phyloP scores from a whole-genome alignment of 2,888 invertebrate species.

The Carpatolechia fugitivella region DNA sequence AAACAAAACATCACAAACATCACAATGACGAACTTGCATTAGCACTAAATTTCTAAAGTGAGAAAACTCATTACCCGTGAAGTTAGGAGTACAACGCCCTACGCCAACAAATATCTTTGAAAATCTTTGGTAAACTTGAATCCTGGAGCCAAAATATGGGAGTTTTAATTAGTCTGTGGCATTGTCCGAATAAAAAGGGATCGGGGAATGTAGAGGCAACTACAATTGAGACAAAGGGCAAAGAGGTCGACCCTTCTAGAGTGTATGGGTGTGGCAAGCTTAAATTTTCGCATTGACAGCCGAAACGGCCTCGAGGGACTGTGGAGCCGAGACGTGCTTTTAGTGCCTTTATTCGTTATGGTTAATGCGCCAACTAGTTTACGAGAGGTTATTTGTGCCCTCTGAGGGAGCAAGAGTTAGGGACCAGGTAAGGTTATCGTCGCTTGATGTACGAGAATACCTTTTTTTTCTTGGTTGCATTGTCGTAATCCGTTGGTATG shows the following conservation, averaged over 20 bases:
- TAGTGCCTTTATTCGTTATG: conserved; percentile 78
- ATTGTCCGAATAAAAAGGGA: conserved; percentile 38
- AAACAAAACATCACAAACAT: too few species aligned
- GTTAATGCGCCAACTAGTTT: conserved; percentile 76
- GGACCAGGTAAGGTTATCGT: conserved; percentile 20
- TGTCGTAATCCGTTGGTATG: conserved; percentile 21
- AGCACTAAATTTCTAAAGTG: neutral
- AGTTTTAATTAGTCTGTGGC: conserved; percentile 20
- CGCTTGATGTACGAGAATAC: neutral
- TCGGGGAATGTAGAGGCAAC: conserved; percentile 43
- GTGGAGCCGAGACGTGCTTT: conserved; percentile 60
- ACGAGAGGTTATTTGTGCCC: conserved; percentile 73
- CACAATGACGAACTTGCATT: too few species aligned
- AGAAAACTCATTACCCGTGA: neutral
- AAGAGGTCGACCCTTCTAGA: conserved; percentile 70
- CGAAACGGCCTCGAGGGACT: conserved; percentile 75
- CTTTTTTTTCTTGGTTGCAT: neutral
- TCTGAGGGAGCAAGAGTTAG: conserved; percentile 37
- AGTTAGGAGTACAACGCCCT: neutral
- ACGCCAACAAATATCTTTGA: neutral
- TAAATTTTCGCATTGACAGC: conserved; percentile 79
- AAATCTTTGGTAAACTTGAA: neutral
- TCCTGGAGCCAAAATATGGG: neutral
- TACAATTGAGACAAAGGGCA: conserved; percentile 75
- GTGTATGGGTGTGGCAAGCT: conserved; percentile 76